phyloP scores from a whole-genome alignment of 2,113 vertebrate genomes.

The Cryptomyrus ogoouensis region DNA sequence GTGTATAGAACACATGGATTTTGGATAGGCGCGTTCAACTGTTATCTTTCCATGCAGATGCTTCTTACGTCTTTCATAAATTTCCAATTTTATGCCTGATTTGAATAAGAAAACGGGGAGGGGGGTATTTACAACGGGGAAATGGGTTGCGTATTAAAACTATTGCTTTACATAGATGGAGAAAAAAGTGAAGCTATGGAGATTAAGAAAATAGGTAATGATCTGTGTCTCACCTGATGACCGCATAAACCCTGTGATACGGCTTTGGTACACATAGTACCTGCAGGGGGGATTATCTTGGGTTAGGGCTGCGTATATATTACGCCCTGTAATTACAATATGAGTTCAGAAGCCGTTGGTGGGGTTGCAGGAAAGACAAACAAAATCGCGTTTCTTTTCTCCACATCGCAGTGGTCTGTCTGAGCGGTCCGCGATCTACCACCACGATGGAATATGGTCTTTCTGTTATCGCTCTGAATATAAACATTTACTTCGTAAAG shows the following conservation, averaged over 20 bases:
- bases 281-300: background rate
- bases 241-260: constrained; percentile 8
- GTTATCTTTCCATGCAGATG: background rate
- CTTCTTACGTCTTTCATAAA: background rate
- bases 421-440: background rate
- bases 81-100: background rate
- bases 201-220: constrained; percentile 1
- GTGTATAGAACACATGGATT: background rate
- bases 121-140: background rate
- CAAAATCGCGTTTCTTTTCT: background rate
- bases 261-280: background rate
- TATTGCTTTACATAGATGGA: constrained; percentile 9
- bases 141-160: background rate
- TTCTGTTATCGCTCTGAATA: background rate
- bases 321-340: constrained; percentile 3
- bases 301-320: background rate
- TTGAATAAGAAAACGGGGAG: background rate
- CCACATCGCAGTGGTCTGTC: background rate
- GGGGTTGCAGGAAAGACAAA: background rate
- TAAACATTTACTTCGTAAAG: background rate
- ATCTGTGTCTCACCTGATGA: background rate
- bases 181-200: background rate
- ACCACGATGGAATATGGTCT: background rate
- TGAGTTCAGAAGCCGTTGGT: background rate
- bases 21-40: background rate